Evolutionary conservation across 1,140 invertebrate genomes (phyloP).

Genomic region (Centruroides vittatus): DNA sequence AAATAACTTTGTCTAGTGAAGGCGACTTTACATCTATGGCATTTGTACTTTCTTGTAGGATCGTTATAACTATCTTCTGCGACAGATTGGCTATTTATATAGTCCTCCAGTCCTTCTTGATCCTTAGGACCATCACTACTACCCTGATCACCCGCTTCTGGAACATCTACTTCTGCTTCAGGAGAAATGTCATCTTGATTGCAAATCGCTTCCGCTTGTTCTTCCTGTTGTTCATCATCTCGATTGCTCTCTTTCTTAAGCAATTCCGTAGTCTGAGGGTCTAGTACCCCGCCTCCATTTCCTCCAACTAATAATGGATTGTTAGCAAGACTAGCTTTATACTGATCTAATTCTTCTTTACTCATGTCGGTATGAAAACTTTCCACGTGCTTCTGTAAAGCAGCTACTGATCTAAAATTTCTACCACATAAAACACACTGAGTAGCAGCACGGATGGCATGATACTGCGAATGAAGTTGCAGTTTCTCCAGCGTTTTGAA

Average conservation of each 20-base stretch:
- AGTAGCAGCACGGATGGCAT: slow-evolving; percentile 82
- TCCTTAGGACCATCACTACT: slow-evolving; percentile 5
- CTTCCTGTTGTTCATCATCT: slow-evolving; percentile 8
- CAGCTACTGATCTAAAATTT: slow-evolving; percentile 73
- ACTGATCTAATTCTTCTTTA: slow-evolving; percentile 61
- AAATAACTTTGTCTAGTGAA: slow-evolving; percentile 83
- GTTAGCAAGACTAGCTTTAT: slow-evolving; percentile 59
- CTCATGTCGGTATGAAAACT: slow-evolving; percentile 64
- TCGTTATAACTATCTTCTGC: slow-evolving; percentile 86
- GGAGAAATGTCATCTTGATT: slow-evolving; percentile 10
- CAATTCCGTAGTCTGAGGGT: slow-evolving; percentile 23
- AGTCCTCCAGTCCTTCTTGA: slow-evolving; percentile 57
- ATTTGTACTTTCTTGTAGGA: slow-evolving; percentile 79
- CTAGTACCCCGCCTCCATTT: slow-evolving; percentile 31
- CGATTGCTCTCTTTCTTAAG: slow-evolving; percentile 22
- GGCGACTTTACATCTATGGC: slow-evolving; percentile 82
- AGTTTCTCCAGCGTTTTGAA: slow-evolving; percentile 92
- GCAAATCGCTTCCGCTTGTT: slow-evolving; percentile 10
- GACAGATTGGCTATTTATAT: slow-evolving; percentile 73
- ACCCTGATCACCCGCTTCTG: slow-evolving; percentile 7
- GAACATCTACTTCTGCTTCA: slow-evolving; percentile 10
- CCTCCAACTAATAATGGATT: slow-evolving; percentile 53
- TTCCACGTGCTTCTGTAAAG: slow-evolving; percentile 82
- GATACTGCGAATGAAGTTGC: slow-evolving; percentile 86
- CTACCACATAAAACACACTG: slow-evolving; percentile 81